Evolutionary conservation across 2,888 invertebrate species (phyloP), one percentile per base, ranked within the genome.

Genomic region (Heteromyza rotundicornis): DNA sequence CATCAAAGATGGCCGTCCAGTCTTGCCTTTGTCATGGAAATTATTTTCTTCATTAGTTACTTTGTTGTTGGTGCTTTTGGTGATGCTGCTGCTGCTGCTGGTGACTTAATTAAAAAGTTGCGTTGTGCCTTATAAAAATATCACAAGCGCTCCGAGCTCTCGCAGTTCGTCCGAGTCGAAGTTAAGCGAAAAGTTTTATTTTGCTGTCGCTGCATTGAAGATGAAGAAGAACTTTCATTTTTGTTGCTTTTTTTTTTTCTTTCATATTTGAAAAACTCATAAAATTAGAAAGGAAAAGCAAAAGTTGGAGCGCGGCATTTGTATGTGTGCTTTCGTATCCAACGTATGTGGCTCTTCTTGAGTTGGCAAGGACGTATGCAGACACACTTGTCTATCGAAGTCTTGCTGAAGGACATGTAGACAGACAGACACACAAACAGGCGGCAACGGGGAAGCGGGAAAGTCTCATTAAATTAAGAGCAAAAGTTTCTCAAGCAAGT

Each of bases 21-120:
- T 20, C n/a, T 51, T 24, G 66, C 69, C 73, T 78, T 75, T 75
- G 72, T 74, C 74, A 77, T 74, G 74, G 71, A 79, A 76, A 78
- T 76, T 76, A 73, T 76, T 74, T 77, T 79, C 70, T 76, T 79
- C 74, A 79, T 79, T 78, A 76, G 78, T 77, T 73, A 75, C 72
- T 72, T 22, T 47, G 35, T 23, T 40, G 20, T n/a, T n/a, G n/a
- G 14, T 27, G 17, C 19, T 49, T 23, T 44, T 35, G 16, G 35
- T 54, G n/a, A n/a, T n/a, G n/a, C n/a, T n/a, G n/a, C n/a, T 55
- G 63, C 60, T 64, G 61, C 55, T 64, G 44, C 57, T 67, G 68
- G 68, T 74, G 75, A 75, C 76, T 77, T 77, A 74, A 76, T 77
- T 76, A 74, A 73, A 74, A 76, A 77, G 76, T 75, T 76, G 64